Evolutionary conservation across 2,797 vertebrate genomes (phyloP), one percentile per base, ranked within the genome.

Genomic region (Rhinatrema bivittatum): DNA sequence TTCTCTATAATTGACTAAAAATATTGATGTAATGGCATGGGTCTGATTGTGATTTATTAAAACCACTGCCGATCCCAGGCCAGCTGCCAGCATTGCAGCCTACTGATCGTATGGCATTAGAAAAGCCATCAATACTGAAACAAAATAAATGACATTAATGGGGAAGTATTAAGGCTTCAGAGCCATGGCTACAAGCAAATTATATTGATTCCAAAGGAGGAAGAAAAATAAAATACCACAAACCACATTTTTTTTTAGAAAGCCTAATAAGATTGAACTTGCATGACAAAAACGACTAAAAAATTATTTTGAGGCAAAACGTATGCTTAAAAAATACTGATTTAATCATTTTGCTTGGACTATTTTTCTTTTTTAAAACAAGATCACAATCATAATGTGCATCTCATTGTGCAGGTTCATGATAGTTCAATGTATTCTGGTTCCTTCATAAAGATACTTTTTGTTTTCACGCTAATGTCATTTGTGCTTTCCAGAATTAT

Each of bases 31-130:
- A 93, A 92, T 90, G 91, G 91, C 91, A 92, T 82, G 76, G 85
- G 89, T 89, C 91, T 97, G 94, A 97, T 97, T 94, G 93, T 96
- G 94, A 98, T 98, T 97, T 96, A 97, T 98, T 94, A 93, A 94
- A 95, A 91, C 78, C 85, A 81, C 69, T 83, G 84, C 84, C 74
- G 85, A 89, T 90, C 89, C 83, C 80, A 87, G 92, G 91, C 91
- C 84, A 85, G 60, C 87, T 90, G 94, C 93, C 94, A 98, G 87
- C 86, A 79, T 78, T 87, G 87, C 86, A 88, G 84, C 84, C 88
- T 81, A 75, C 87, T 90, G 88, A 94, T 97, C 93, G 82, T 79
- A 87, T 77, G 80, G 88, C 90, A 98, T 96, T 98, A 98, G 90
- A 85, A 87, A 92, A 93, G 83, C 88, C 94, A 97, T 98, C 94